phyloP scores from a whole-genome alignment of 2,113 vertebrate species.

The Micronycteris hirsuta region DNA sequence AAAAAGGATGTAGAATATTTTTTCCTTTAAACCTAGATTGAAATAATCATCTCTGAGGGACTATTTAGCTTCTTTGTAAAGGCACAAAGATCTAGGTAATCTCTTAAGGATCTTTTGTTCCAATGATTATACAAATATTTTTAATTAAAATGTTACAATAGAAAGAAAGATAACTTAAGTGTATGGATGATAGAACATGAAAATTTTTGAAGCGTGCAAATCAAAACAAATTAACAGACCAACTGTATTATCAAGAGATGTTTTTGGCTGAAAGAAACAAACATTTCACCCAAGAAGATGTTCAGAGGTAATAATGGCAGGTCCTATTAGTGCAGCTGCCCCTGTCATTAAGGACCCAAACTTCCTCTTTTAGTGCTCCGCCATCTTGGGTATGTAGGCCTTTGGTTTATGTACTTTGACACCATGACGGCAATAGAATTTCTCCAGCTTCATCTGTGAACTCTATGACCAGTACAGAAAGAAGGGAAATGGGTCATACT shows the following conservation, averaged over 20 bases:
- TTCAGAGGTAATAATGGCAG: not conserved
- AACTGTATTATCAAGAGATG: not conserved
- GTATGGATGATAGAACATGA: not conserved
- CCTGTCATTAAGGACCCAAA: not conserved
- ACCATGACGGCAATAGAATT: not conserved
- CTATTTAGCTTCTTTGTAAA: not conserved
- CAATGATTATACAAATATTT: not conserved
- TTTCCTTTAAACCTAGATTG: not conserved
- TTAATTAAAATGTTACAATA: conserved; percentile 3
- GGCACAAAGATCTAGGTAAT: not conserved
- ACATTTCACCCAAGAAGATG: not conserved
- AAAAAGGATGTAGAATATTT: not conserved
- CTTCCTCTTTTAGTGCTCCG: conserved; percentile 8
- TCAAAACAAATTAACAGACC: not conserved
- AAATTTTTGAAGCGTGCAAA: not conserved
- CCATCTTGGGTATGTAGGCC: not conserved
- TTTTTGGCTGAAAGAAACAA: not conserved
- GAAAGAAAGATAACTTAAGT: conserved; percentile 8
- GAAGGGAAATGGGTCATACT: not conserved
- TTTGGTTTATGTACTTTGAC: not conserved
- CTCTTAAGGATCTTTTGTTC: not conserved
- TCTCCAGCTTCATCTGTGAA: not conserved
- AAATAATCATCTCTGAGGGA: not conserved
- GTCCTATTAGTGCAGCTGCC: not conserved
- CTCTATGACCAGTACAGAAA: not conserved